Evolutionary conservation across 2,888 invertebrate species (phyloP).

Genomic region (Crematogaster levior): DNA sequence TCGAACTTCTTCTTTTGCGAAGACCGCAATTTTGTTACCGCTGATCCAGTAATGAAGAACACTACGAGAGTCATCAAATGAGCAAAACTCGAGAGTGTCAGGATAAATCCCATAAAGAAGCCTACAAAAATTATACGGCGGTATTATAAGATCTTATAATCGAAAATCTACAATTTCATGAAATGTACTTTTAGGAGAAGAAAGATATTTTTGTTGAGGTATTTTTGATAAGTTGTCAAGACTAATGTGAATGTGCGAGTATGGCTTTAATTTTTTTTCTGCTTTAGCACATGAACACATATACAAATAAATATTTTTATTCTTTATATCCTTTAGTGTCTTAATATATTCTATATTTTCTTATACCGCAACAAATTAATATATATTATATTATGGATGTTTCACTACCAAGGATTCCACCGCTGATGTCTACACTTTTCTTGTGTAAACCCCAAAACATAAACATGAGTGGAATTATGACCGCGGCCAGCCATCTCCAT

Average conservation of each 20-base stretch:
- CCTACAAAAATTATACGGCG: constrained; percentile 87
- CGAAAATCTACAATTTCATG: not conserved
- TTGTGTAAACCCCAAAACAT: constrained; percentile 90
- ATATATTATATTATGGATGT: constrained; percentile 9
- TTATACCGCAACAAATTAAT: constrained; percentile 17
- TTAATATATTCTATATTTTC: constrained; percentile 11
- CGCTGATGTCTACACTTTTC: constrained; percentile 90
- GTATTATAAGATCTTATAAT: not conserved
- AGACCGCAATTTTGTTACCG: constrained; percentile 92
- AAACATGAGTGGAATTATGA: constrained; percentile 89
- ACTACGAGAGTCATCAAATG: constrained; percentile 91
- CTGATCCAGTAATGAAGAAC: constrained; percentile 93
- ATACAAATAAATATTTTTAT: not conserved
- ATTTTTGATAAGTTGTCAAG: too few relatives aligned
- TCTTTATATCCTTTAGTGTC: not conserved
- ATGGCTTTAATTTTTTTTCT: not conserved
- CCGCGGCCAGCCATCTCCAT: constrained; percentile 89
- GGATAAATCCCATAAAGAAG: constrained; percentile 90
- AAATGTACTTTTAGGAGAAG: not conserved
- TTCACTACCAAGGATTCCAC: constrained; percentile 88
- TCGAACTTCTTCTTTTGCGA: constrained; percentile 90
- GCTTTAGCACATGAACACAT: not conserved
- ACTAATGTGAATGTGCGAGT: not conserved
- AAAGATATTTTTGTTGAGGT: not conserved
- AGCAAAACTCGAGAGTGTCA: constrained; percentile 92